These are phyloP conservation scores for Myiotriccus ornatus DNA, from an alignment of 2,797 vertebrate species.

Conservation along the genomic window DNA sequence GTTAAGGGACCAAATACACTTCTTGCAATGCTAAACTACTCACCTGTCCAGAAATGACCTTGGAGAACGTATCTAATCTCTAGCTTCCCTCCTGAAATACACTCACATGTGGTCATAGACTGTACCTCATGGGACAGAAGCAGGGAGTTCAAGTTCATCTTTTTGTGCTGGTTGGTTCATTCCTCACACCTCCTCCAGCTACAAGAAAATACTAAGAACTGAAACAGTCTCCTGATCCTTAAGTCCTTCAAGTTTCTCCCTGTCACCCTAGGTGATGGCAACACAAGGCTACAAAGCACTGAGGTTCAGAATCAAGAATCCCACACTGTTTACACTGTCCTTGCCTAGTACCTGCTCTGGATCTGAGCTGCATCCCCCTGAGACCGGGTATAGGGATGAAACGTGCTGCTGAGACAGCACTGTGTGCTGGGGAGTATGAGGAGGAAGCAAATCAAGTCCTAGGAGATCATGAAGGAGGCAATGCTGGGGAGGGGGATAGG, in stretches of 20 bases:
- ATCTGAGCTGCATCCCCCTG: not conserved
- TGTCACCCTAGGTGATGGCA: not conserved
- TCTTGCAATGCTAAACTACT: not conserved
- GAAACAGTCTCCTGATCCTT: not conserved
- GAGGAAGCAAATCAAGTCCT: not conserved
- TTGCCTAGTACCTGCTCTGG: not conserved
- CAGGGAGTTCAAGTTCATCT: not conserved
- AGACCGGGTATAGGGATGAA: not conserved
- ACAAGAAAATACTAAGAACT: not conserved
- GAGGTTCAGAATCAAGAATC: not conserved
- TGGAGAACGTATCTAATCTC: not conserved
- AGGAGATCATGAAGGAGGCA: not conserved
- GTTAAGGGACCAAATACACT: not conserved
- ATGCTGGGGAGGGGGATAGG: not conserved
- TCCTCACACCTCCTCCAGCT: not conserved
- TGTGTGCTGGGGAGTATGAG: not conserved
- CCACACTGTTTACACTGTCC: not conserved
- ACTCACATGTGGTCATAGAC: not conserved
- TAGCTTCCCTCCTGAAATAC: not conserved
- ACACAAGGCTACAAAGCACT: not conserved
- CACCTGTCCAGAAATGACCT: not conserved
- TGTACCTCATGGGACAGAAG: not conserved
- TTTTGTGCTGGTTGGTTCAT: not conserved
- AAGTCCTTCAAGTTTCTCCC: not conserved
- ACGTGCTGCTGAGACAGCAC: not conserved